Evolutionary conservation across 2,113 vertebrate species (phyloP).

Genomic region (Colossoma macropomum): DNA sequence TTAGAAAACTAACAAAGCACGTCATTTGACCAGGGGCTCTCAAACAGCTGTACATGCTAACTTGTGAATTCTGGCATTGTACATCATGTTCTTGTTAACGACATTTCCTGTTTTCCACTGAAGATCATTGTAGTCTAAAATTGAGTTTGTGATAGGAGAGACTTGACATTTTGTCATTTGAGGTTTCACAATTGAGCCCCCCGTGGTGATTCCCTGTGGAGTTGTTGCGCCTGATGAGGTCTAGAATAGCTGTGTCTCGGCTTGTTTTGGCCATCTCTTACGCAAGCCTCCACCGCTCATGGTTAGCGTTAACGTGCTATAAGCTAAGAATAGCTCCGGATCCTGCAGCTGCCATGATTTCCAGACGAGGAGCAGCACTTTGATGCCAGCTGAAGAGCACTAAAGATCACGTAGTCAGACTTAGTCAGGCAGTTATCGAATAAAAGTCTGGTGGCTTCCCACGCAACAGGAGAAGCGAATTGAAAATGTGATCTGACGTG

Average conservation of each 20-base stretch:
- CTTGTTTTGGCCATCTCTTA: conserved; percentile 19
- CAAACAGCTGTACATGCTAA: too few species aligned
- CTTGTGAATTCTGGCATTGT: too few species aligned
- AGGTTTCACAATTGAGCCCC: neutral
- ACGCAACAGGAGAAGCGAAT: neutral
- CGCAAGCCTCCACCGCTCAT: conserved; percentile 2
- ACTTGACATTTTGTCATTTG: neutral
- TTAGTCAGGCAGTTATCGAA: conserved; percentile 11
- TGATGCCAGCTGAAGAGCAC: conserved; percentile 22
- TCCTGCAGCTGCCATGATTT: conserved; percentile 19
- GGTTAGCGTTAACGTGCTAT: conserved; percentile 41
- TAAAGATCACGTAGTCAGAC: conserved; percentile 19
- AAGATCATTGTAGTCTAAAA: neutral
- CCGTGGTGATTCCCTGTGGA: neutral
- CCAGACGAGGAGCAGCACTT: neutral
- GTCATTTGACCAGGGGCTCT: too few species aligned
- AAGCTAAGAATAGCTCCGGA: conserved; percentile 39
- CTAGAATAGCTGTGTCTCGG: conserved; percentile 20
- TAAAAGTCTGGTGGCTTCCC: conserved; percentile 10
- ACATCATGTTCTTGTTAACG: neutral
- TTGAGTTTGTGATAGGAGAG: neutral
- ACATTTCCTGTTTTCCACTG: neutral
- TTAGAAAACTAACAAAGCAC: too few species aligned
- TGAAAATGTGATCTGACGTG: neutral
- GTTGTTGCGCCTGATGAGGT: conserved; percentile 17